Evolutionary conservation across 2,797 vertebrate genomes (phyloP).

Genomic region (Loriculus beryllinus): DNA sequence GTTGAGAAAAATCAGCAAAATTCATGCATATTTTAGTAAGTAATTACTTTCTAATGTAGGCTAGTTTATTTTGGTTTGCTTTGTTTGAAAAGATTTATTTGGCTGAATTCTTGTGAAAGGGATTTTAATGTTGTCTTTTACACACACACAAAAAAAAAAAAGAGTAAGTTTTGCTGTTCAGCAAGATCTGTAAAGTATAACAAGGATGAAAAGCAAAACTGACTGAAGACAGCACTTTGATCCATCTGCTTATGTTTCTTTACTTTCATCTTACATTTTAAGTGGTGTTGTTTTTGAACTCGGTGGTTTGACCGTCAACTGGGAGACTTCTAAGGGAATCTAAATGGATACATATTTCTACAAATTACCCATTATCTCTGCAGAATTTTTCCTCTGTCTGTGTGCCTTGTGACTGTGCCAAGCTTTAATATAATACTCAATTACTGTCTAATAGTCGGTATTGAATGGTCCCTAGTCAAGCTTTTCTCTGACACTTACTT

Average conservation of each 20-base stretch:
- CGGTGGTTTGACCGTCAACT: not conserved
- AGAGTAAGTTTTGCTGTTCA: not conserved
- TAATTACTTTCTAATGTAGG: not conserved
- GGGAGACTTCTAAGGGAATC: not conserved
- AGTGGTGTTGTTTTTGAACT: not conserved
- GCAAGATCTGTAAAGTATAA: not conserved
- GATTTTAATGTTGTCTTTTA: not conserved
- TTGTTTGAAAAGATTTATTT: not conserved
- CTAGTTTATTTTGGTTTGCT: not conserved
- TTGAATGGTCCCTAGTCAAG: not conserved
- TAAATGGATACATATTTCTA: not conserved
- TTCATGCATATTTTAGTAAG: not conserved
- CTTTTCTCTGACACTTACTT: not conserved
- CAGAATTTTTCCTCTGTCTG: not conserved
- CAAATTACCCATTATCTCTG: not conserved
- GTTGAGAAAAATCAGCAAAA: not conserved
- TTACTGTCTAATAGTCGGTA: not conserved
- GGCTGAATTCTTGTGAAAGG: not conserved
- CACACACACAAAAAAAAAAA: not conserved
- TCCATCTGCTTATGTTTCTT: not conserved
- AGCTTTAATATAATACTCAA: not conserved
- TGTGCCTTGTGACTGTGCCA: not conserved
- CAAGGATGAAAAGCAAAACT: not conserved
- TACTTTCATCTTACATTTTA: slow-evolving; percentile 9
- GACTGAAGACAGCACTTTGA: not conserved